Evolutionary conservation across 2,888 invertebrate genomes (phyloP).

Genomic region (Vannuccia rotundouncinata): DNA sequence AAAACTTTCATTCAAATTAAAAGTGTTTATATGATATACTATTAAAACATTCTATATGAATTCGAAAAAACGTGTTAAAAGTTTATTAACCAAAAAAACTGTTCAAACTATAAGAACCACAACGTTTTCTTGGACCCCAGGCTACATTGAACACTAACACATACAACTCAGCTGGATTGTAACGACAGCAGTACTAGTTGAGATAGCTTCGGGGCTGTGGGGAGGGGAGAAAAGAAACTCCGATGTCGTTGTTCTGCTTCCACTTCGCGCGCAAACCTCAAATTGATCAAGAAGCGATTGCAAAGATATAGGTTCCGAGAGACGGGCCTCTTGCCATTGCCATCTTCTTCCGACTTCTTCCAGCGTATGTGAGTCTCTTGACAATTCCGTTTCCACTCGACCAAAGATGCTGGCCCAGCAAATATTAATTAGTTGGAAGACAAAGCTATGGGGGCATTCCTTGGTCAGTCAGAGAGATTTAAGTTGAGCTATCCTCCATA

Average conservation of each 20-base stretch:
- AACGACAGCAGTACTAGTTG: no score
- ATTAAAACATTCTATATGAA: no score
- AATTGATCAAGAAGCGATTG: neutral
- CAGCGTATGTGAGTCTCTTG: neutral
- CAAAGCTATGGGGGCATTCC: neutral
- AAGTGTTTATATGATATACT: no score
- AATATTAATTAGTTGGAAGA: neutral
- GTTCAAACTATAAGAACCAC: neutral
- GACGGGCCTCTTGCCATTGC: no score
- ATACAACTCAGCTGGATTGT: neutral
- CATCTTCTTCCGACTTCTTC: neutral
- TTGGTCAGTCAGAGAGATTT: neutral
- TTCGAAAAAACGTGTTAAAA: no score
- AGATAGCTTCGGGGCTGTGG: no score
- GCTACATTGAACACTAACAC: neutral
- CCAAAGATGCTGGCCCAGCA: neutral
- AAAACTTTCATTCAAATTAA: no score
- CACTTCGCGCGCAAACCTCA: neutral
- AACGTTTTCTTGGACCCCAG: neutral
- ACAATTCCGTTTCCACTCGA: neutral
- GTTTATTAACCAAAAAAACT: neutral
- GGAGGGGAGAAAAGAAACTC: neutral
- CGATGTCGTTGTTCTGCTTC: neutral
- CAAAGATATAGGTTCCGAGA: neutral
- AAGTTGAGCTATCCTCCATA: neutral